Conservation (phyloP, 2,797 vertebrate genomes). For the Fratercula arctica region DNA sequence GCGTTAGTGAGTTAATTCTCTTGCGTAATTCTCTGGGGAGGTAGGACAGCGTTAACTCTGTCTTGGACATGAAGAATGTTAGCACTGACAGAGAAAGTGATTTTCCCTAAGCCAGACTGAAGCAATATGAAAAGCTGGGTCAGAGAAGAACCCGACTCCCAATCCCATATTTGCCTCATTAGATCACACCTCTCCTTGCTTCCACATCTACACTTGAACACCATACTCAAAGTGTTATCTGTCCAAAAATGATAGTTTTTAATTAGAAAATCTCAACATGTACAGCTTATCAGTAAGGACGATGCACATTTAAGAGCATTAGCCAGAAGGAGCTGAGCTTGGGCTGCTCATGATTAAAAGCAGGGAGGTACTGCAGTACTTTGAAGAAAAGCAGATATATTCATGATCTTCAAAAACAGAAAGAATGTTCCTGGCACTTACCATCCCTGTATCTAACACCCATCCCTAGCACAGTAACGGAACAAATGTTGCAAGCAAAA, state of each 20-base stretch:
- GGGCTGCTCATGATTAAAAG: not conserved
- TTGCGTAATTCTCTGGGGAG: not conserved
- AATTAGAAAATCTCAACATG: not conserved
- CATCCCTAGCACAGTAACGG: slow-evolving; percentile 31
- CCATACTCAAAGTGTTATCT: not conserved
- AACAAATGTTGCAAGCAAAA: slow-evolving; percentile 55
- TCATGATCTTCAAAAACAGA: slow-evolving; percentile 46
- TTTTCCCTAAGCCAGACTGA: not conserved
- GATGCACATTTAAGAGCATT: not conserved
- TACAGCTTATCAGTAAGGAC: not conserved
- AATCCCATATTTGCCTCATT: not conserved
- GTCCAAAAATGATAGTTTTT: not conserved
- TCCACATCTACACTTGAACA: not conserved
- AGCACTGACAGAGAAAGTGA: not conserved
- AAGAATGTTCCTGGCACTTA: slow-evolving; percentile 56
- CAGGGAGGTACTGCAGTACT: slow-evolving; percentile 5
- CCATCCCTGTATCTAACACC: slow-evolving; percentile 30
- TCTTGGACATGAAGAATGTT: not conserved
- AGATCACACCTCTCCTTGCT: not conserved
- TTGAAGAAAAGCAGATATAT: slow-evolving; percentile 37
- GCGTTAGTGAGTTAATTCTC: not conserved
- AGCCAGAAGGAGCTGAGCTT: not conserved
- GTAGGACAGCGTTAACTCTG: not conserved
- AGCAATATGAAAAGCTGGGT: not conserved
- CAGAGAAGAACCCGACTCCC: not conserved